phyloP scores from a whole-genome alignment of 2,888 invertebrate species.

The Pammene aurita region DNA sequence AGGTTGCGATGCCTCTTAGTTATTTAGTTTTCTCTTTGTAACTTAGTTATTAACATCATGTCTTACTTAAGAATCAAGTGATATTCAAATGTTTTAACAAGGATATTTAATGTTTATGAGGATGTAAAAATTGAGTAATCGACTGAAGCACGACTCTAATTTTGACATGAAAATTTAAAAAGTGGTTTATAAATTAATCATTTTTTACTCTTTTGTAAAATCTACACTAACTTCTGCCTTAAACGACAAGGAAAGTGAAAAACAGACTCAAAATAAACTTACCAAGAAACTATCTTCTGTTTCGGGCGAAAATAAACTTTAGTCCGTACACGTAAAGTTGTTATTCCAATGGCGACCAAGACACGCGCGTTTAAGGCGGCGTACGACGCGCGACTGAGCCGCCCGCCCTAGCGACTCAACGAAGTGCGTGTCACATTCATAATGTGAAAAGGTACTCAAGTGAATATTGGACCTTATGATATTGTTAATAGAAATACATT shows the following conservation, averaged over 20 bases:
- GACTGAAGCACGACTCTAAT: too few relatives aligned
- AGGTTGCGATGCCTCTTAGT: too few relatives aligned
- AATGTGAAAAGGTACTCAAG: not conserved
- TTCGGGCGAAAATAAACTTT: conserved; percentile 9
- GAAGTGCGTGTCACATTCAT: not conserved
- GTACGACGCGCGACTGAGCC: conserved; percentile 18
- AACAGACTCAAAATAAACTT: conserved; percentile 21
- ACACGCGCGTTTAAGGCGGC: conserved; percentile 30
- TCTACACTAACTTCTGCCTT: too few relatives aligned
- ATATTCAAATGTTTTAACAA: too few relatives aligned
- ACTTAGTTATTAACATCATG: too few relatives aligned
- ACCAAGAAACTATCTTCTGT: conserved; percentile 8
- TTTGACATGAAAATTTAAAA: too few relatives aligned
- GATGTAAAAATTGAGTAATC: too few relatives aligned
- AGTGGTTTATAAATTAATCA: too few relatives aligned
- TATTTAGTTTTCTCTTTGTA: too few relatives aligned
- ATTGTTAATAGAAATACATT: not conserved
- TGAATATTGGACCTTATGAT: not conserved
- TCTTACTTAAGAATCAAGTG: too few relatives aligned
- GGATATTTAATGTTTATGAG: too few relatives aligned
- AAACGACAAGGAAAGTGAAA: not conserved
- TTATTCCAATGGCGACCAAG: not conserved
- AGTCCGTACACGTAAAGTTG: conserved; percentile 30
- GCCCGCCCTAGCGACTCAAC: conserved; percentile 29
- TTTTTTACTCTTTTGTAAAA: too few relatives aligned